Conservation (phyloP, 1,140 invertebrate genomes). For the Mercenaria mercenaria region DNA sequence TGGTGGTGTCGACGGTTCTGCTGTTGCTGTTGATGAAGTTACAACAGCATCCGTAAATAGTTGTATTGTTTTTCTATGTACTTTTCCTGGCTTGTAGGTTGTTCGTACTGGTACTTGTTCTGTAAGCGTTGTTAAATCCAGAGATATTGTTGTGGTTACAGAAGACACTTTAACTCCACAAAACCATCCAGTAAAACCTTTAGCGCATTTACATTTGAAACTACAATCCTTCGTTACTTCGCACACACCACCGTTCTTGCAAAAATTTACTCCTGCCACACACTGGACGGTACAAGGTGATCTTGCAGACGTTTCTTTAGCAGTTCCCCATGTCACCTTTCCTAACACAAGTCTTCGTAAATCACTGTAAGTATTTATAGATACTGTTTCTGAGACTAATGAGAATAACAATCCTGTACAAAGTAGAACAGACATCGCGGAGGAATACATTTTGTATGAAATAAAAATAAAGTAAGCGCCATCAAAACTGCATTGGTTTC, state of each 20-base stretch:
- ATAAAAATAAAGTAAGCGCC: neutral
- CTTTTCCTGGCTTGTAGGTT: too few relatives aligned
- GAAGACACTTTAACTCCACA: neutral
- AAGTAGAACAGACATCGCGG: neutral
- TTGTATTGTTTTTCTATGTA: too few relatives aligned
- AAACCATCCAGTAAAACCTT: neutral
- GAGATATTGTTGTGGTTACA: neutral
- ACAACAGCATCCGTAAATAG: too few relatives aligned
- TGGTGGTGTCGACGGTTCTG: too few relatives aligned
- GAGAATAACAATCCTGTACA: neutral
- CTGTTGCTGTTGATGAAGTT: too few relatives aligned
- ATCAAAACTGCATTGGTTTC: neutral
- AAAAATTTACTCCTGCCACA: neutral
- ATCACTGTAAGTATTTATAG: neutral
- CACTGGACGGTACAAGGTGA: neutral
- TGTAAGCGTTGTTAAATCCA: too few relatives aligned
- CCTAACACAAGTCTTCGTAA: neutral
- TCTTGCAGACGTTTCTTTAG: neutral
- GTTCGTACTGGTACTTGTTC: too few relatives aligned
- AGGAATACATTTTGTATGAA: neutral
- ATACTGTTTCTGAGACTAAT: neutral
- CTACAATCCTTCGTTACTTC: neutral
- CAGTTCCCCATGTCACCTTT: neutral
- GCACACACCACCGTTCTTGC: neutral
- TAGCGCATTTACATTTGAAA: conserved; percentile 10